phyloP scores from a whole-genome alignment of 1,140 invertebrate genomes.

The Drosophila pandora region DNA sequence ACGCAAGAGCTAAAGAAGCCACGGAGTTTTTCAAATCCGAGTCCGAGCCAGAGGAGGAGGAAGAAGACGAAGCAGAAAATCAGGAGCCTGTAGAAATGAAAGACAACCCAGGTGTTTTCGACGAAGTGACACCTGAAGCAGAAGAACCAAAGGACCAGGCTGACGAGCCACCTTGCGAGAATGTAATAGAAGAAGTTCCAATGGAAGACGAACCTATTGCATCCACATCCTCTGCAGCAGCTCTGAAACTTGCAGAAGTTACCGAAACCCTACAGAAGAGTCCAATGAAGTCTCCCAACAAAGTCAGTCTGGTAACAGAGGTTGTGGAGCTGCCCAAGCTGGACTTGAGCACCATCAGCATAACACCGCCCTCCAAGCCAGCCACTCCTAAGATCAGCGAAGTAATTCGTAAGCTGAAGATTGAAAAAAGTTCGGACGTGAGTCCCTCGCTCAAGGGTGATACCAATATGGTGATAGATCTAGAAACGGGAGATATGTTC shows the following conservation, averaged over 20 bases:
- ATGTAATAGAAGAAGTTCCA: not conserved
- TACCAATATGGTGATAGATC: conserved; percentile 85
- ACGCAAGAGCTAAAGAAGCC: conserved; percentile 85
- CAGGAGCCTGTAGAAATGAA: conserved; percentile 17
- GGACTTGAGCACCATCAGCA: conserved; percentile 60
- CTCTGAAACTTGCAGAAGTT: not conserved
- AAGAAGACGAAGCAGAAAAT: not conserved
- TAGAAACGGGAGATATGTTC: conserved; percentile 82
- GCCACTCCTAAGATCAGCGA: conserved; percentile 55
- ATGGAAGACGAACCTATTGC: conserved; percentile 17
- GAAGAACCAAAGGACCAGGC: not conserved
- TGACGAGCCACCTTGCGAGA: not conserved
- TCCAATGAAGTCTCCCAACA: conserved; percentile 22
- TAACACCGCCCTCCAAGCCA: conserved; percentile 55
- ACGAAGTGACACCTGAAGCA: not conserved
- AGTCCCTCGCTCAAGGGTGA: conserved; percentile 84
- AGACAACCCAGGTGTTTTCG: conserved; percentile 40
- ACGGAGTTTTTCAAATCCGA: conserved; percentile 86
- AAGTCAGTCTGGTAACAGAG: conserved; percentile 60
- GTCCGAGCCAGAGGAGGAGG: conserved; percentile 83
- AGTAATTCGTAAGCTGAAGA: conserved; percentile 48
- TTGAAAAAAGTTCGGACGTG: conserved; percentile 54
- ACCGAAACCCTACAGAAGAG: not conserved
- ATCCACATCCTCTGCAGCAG: conserved; percentile 12
- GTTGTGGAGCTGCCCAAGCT: conserved; percentile 71